phyloP scores from a whole-genome alignment of 2,797 vertebrate species.

The Florisuga fusca region DNA sequence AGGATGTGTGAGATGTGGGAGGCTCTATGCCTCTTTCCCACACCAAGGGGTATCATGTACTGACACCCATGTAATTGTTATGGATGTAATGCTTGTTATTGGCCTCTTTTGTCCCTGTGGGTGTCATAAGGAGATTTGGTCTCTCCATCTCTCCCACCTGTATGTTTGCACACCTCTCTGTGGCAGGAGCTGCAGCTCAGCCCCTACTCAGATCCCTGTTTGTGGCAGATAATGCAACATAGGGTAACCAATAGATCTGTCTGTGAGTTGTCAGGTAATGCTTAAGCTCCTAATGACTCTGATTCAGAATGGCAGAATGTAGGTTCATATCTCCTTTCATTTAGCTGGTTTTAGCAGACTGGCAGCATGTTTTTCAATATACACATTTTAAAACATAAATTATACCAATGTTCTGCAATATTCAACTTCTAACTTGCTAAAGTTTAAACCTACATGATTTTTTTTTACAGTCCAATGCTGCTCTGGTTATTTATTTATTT shows the following conservation, averaged over 20 bases:
- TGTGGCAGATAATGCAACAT: neutral
- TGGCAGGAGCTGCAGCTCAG: neutral
- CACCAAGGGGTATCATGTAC: neutral
- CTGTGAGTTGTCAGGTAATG: neutral
- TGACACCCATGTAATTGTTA: neutral
- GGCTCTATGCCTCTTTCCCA: neutral
- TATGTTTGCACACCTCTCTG: fast-evolving
- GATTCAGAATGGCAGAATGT: neutral
- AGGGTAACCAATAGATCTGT: neutral
- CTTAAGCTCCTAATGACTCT: neutral
- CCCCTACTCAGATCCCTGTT: neutral
- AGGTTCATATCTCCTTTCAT: neutral
- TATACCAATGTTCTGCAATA: neutral
- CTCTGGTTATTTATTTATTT: neutral
- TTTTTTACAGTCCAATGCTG: slow-evolving; percentile 2
- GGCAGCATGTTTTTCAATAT: neutral
- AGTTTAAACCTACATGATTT: slow-evolving; percentile 1
- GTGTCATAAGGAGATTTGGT: neutral
- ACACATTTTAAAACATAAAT: slow-evolving; percentile 4
- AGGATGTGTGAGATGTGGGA: neutral
- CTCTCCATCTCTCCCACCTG: neutral
- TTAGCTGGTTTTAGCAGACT: neutral
- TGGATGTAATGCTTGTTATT: neutral
- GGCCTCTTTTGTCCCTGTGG: neutral
- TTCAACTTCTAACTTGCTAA: slow-evolving; percentile 27